These are phyloP conservation scores for Falco berigora DNA, from an alignment of 2,797 vertebrate species.

Conservation along the genomic window DNA sequence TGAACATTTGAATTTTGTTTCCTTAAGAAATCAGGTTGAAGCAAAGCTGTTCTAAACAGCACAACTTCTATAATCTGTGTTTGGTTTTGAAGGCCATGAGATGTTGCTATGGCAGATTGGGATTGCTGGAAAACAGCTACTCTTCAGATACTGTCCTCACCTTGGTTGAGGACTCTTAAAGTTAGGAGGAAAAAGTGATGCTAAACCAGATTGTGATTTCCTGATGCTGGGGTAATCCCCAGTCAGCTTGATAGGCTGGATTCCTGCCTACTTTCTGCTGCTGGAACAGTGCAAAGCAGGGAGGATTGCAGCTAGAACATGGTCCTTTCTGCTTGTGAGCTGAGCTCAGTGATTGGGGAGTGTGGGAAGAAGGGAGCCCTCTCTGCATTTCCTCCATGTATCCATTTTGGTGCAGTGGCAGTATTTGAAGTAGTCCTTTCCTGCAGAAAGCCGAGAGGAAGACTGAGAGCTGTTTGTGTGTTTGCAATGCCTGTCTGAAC, in stretches of 20 bases:
- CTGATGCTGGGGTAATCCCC: neutral
- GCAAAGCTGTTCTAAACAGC: neutral
- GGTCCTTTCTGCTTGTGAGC: neutral
- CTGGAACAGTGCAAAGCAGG: neutral
- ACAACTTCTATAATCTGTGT: neutral
- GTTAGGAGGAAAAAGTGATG: neutral
- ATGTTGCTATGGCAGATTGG: neutral
- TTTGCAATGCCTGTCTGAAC: conserved; percentile 32
- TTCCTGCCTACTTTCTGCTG: neutral
- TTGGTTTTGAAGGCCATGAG: neutral
- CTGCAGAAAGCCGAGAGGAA: conserved; percentile 11
- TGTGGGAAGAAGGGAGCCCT: neutral
- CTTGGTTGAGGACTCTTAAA: neutral
- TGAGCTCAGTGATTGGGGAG: neutral
- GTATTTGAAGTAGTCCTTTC: conserved; percentile 41
- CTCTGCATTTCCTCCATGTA: conserved; percentile 4
- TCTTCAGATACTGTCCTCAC: neutral
- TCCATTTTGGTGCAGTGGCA: conserved; percentile 37
- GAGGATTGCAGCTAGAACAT: neutral
- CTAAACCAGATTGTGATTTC: neutral
- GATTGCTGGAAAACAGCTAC: neutral
- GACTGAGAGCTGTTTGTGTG: conserved; percentile 40
- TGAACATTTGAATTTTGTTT: neutral
- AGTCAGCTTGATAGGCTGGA: neutral
- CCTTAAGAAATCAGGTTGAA: neutral